Conservation (phyloP, 2,888 invertebrate genomes). For the Aphodius sticticus region DNA sequence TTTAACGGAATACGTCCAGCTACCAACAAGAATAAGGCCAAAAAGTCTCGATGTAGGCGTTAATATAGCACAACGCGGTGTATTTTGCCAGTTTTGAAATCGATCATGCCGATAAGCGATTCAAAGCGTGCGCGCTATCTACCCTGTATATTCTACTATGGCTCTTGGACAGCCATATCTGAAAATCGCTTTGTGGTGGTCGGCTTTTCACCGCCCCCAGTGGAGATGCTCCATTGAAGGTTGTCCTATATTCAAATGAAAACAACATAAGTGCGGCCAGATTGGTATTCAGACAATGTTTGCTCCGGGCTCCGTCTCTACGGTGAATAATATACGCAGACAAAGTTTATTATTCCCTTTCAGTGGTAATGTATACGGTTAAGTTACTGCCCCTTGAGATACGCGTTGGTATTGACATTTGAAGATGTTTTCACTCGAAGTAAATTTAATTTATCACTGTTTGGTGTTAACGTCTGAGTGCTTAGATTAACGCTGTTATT, state of each 20-base stretch:
- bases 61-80: background rate
- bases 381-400: background rate
- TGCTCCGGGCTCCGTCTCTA: background rate
- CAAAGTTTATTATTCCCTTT: background rate
- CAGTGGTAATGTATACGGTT: background rate
- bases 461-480: background rate
- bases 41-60: too few species aligned
- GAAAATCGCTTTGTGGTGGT: background rate
- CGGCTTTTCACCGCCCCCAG: background rate
- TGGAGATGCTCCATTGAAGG: background rate
- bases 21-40: too few species aligned
- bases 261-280: conserved; percentile 4
- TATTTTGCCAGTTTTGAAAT: background rate
- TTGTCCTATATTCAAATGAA: background rate
- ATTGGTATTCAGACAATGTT: background rate
- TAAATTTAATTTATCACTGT: background rate
- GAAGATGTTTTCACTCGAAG: background rate
- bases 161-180: background rate
- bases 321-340: background rate
- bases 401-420: background rate
- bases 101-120: background rate
- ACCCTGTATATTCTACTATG: background rate
- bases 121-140: background rate
- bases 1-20: too few species aligned
- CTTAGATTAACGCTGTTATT: background rate